phyloP scores from a whole-genome alignment of 2,888 invertebrate genomes.

The Spicauda simplicius region DNA sequence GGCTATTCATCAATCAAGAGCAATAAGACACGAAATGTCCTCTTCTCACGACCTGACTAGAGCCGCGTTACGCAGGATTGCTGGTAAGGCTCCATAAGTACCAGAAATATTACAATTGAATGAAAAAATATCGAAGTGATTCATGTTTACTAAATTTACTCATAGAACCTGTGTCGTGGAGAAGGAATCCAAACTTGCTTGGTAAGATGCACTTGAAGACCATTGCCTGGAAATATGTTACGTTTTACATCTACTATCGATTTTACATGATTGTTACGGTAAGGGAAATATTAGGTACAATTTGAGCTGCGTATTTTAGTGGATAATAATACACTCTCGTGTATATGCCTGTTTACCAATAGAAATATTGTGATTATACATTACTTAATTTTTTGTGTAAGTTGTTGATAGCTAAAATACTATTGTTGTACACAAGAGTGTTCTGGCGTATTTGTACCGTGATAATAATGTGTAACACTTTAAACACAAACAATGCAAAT shows the following conservation, averaged over 20 bases:
- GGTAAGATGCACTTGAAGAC: constrained; percentile 48
- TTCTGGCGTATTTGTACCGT: too few relatives aligned
- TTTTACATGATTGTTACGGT: constrained; percentile 59
- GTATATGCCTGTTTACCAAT: too few relatives aligned
- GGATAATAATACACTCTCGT: too few relatives aligned
- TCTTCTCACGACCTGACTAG: constrained; percentile 38
- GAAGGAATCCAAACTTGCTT: constrained; percentile 41
- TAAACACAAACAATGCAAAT: too few relatives aligned
- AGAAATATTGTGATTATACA: too few relatives aligned
- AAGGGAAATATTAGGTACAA: constrained; percentile 21
- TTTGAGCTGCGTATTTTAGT: too few relatives aligned
- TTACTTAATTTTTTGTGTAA: too few relatives aligned
- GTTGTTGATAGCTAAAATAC: too few relatives aligned
- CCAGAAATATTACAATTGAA: background rate
- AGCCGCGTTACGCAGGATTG: constrained; percentile 50
- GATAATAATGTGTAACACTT: too few relatives aligned
- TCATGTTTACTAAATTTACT: too few relatives aligned
- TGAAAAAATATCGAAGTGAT: too few relatives aligned
- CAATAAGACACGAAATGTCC: constrained; percentile 37
- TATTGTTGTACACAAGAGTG: too few relatives aligned
- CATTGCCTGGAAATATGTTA: constrained; percentile 59
- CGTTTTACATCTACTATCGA: constrained; percentile 58
- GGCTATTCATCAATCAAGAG: constrained; percentile 56
- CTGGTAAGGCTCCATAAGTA: constrained; percentile 45
- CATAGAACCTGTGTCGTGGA: constrained; percentile 55